Percentiles rank a stretch among this genome's conserved stretches.
phyloP scores from a whole-genome alignment of 92 coral and sea anemone species.

The Nematostella vectensis region DNA sequence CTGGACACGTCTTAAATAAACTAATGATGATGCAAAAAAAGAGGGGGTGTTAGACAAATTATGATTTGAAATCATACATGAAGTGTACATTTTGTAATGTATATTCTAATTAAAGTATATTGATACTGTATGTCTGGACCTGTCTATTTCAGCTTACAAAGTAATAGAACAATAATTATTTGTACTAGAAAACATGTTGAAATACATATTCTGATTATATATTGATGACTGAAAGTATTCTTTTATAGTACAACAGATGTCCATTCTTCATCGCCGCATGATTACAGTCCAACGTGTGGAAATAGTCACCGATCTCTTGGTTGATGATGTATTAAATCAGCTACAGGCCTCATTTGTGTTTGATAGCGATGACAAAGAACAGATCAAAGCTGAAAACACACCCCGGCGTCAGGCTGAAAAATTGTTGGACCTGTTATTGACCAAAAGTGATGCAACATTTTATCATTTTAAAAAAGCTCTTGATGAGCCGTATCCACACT shows the following conservation, averaged over 20 bases:
- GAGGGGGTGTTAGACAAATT: too few species aligned
- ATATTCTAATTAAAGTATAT: too few species aligned
- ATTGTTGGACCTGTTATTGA: slow-evolving; percentile 66
- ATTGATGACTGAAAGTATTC: too few species aligned
- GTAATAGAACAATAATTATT: too few species aligned
- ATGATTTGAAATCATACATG: too few species aligned
- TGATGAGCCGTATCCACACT: slow-evolving; percentile 71
- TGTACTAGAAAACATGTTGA: too few species aligned
- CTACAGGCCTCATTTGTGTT: slow-evolving; percentile 75
- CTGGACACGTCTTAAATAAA: too few species aligned
- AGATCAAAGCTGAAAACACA: slow-evolving; percentile 66
- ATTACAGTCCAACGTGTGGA: slow-evolving; percentile 59
- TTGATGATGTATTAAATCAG: slow-evolving; percentile 60
- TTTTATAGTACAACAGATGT: slow-evolving; percentile 53
- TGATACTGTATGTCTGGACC: too few species aligned
- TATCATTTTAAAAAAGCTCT: slow-evolving; percentile 61
- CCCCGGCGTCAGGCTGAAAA: slow-evolving; percentile 76
- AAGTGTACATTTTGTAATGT: too few species aligned
- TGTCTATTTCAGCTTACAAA: too few species aligned
- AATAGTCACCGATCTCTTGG: slow-evolving; percentile 84
- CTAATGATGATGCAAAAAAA: too few species aligned
- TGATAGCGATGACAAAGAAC: slow-evolving; percentile 67
- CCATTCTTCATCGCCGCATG: slow-evolving; percentile 32
- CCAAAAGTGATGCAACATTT: slow-evolving; percentile 81
- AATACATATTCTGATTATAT: too few species aligned